phyloP scores from a whole-genome alignment of 2,888 invertebrate genomes.

The Parnassius mnemosyne region DNA sequence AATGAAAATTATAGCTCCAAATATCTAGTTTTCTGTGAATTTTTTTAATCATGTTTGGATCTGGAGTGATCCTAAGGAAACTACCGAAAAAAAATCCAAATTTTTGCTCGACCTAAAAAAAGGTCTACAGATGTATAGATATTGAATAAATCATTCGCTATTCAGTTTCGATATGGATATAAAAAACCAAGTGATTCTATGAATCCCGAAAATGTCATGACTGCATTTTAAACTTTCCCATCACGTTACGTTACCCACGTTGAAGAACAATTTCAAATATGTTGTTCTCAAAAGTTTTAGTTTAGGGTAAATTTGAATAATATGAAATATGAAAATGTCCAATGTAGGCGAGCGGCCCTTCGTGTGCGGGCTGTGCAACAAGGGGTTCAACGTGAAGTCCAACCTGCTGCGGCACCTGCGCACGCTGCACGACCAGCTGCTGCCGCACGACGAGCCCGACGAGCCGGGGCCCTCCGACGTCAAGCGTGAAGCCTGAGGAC shows the following conservation, averaged over 20 bases:
- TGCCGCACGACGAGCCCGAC: conserved; percentile 52
- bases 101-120: too few species aligned
- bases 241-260: not conserved
- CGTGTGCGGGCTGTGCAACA: conserved; percentile 87
- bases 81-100: too few species aligned
- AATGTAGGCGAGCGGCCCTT: conserved; percentile 84
- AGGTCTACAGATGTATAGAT: too few species aligned
- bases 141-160: too few species aligned
- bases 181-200: too few species aligned
- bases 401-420: conserved; percentile 87
- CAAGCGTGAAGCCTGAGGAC: conserved; percentile 70
- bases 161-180: too few species aligned
- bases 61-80: too few species aligned
- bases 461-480: conserved; percentile 49
- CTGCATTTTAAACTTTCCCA: too few species aligned
- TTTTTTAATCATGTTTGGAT: too few species aligned
- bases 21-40: too few species aligned
- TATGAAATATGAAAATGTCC: not conserved
- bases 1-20: too few species aligned
- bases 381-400: conserved; percentile 89
- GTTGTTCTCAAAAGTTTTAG: not conserved
- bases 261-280: not conserved
- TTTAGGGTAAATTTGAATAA: not conserved
- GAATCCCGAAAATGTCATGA: too few species aligned
- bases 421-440: conserved; percentile 86